Evolutionary conservation across 37 sponge, comb jelly and placozoan genomes (phyloP).

Genomic region (Aplysina aerophoba): DNA sequence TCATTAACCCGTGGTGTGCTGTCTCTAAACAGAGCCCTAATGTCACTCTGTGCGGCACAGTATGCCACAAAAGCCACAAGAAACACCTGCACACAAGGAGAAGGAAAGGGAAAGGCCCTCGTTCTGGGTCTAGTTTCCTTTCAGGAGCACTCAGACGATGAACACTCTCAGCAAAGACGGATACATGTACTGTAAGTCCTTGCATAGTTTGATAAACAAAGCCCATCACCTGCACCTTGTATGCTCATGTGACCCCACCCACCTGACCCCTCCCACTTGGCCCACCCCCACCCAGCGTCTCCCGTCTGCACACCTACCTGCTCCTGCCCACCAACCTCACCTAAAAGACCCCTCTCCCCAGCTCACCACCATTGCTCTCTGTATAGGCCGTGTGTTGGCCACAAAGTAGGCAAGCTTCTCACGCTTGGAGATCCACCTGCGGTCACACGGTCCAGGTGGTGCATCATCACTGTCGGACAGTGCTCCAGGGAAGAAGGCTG

Average conservation of each 20-base stretch:
- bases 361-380: slow-evolving; percentile 57
- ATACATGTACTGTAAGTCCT: no score
- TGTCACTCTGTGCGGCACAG: not conserved
- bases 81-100: not conserved
- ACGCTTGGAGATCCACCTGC: slow-evolving; percentile 48
- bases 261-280: not conserved
- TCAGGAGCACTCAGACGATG: no score
- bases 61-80: not conserved
- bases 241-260: not conserved
- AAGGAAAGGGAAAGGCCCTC: not conserved
- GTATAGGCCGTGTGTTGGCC: slow-evolving; percentile 62
- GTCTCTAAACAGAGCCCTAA: not conserved
- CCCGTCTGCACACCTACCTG: not conserved
- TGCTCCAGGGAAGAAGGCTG: slow-evolving; percentile 16
- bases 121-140: no score
- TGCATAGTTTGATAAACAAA: not conserved
- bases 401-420: slow-evolving; percentile 74
- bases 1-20: not conserved
- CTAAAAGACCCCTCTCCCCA: not conserved
- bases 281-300: not conserved
- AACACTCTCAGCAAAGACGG: no score
- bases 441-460: not conserved
- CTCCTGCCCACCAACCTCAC: not conserved
- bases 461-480: not conserved
- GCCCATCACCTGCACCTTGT: no score